phyloP scores from a whole-genome alignment of 2,888 invertebrate genomes.

The Cheiracanthium punctorium region DNA sequence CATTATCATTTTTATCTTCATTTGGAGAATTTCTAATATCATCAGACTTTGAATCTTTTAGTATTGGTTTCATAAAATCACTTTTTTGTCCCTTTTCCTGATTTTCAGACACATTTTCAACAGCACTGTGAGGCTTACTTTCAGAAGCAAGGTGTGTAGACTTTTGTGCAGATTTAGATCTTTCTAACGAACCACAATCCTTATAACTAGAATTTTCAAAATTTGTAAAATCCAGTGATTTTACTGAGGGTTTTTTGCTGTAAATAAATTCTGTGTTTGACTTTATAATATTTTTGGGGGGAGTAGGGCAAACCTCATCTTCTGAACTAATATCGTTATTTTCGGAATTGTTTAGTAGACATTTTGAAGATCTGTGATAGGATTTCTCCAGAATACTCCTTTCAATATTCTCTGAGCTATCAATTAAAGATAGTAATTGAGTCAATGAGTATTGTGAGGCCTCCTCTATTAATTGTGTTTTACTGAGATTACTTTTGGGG shows the following conservation, averaged over 20 bases:
- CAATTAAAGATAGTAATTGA: slow-evolving; percentile 47
- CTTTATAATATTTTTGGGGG: slow-evolving; percentile 31
- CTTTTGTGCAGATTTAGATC: not conserved
- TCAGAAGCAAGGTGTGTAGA: too few relatives aligned
- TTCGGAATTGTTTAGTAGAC: not conserved
- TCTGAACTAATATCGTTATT: slow-evolving; percentile 26
- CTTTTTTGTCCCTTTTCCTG: not conserved
- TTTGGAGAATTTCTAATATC: not conserved
- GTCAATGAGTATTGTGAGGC: slow-evolving; percentile 43
- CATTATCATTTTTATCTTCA: not conserved
- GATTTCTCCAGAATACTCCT: not conserved
- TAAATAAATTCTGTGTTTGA: not conserved
- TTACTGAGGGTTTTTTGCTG: not conserved
- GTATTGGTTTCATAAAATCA: not conserved
- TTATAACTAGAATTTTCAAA: too few relatives aligned
- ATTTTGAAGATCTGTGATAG: not conserved
- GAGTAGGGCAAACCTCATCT: slow-evolving; percentile 53
- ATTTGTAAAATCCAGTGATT: not conserved
- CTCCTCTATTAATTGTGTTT: slow-evolving; percentile 3
- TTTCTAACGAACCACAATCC: too few relatives aligned
- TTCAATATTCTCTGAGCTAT: slow-evolving; percentile 4
- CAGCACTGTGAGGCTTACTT: not conserved
- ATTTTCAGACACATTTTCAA: not conserved
- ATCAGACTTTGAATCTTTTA: too few relatives aligned
- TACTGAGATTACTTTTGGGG: not conserved